These are phyloP conservation scores for Ceriagrion tenellum DNA, from an alignment of 2,888 invertebrate genomes.

Conservation along the genomic window DNA sequence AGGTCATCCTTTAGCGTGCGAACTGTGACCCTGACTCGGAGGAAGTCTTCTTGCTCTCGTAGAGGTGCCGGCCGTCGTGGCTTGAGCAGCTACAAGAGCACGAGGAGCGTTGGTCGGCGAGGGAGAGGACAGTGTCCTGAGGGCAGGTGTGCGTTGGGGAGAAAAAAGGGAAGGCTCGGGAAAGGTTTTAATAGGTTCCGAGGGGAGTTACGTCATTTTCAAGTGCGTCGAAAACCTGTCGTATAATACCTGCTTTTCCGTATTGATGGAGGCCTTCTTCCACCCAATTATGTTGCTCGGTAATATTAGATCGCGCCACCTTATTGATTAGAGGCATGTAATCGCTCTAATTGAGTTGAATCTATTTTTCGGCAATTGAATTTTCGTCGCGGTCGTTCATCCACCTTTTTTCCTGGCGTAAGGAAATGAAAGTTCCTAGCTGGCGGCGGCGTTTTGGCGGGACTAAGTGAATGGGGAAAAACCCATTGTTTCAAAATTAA, in stretches of 20 bases:
- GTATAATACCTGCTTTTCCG: conserved; percentile 8
- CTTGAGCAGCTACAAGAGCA: background rate
- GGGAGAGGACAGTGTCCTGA: background rate
- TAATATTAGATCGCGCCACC: background rate
- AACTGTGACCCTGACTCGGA: background rate
- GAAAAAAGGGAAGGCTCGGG: background rate
- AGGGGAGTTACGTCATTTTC: background rate
- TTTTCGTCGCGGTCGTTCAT: background rate
- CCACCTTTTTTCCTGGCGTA: background rate
- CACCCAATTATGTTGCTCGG: background rate
- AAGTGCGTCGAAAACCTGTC: conserved; percentile 3
- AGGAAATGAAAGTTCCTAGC: background rate
- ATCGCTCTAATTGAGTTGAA: conserved; percentile 23
- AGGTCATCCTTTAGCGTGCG: background rate
- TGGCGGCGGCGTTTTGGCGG: background rate
- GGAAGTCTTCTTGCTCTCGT: background rate
- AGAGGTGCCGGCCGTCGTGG: background rate
- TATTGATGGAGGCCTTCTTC: conserved; percentile 23
- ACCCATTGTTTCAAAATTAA: background rate
- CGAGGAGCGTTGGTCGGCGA: background rate
- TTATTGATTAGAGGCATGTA: conserved; percentile 8
- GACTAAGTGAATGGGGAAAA: background rate
- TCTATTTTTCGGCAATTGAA: conserved; percentile 34
- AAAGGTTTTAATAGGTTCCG: conserved; percentile 10
- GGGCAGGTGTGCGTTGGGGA: background rate